phyloP scores from a whole-genome alignment of 2,113 vertebrate species.

The Calonectris borealis region DNA sequence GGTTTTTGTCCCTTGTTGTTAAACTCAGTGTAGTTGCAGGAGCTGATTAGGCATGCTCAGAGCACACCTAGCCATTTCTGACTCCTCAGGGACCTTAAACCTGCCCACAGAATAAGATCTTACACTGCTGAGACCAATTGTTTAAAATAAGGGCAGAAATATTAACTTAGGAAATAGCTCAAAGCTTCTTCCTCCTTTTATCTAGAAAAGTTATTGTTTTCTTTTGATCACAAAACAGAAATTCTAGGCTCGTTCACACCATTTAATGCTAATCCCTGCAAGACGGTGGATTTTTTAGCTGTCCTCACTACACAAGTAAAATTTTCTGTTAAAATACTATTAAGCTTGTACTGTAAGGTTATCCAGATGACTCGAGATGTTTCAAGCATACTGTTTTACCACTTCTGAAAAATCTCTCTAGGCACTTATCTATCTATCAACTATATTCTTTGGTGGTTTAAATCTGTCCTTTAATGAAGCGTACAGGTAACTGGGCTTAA shows the following conservation, averaged over 20 bases:
- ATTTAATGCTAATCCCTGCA: background rate
- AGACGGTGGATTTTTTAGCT: background rate
- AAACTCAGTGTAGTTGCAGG: background rate
- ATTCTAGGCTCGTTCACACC: background rate
- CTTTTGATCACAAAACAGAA: background rate
- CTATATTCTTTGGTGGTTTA: background rate
- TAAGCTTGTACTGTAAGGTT: background rate
- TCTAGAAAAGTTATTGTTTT: background rate
- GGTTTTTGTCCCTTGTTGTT: background rate
- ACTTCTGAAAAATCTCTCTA: background rate
- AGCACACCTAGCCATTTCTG: background rate
- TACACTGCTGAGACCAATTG: background rate
- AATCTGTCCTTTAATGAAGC: background rate
- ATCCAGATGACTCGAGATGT: background rate
- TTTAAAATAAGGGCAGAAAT: conserved; percentile 16
- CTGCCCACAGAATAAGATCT: background rate
- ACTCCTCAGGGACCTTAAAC: background rate
- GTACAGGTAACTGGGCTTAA: background rate
- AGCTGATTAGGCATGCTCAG: background rate
- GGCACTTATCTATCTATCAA: background rate
- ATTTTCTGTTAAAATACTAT: background rate
- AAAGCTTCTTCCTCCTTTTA: conserved; percentile 1
- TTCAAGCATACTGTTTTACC: background rate
- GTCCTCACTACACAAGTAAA: background rate
- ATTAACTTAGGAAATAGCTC: background rate